Evolutionary conservation across 2,113 vertebrate genomes (phyloP).

Genomic region (Rhineura floridana): DNA sequence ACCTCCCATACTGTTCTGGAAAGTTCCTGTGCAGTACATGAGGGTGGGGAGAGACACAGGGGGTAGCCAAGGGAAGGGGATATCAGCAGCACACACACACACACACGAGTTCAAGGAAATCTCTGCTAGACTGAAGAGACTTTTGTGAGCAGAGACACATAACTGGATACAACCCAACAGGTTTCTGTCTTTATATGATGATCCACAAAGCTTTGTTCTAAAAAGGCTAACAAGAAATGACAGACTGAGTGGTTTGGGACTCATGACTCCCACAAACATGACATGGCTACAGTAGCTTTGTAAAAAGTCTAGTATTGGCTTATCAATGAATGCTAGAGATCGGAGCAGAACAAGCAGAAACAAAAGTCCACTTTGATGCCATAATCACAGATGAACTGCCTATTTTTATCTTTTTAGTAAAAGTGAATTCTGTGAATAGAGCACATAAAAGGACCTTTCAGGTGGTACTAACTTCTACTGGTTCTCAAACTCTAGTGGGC

Average conservation of each 20-base stretch:
- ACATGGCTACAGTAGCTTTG: neutral
- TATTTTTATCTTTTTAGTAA: neutral
- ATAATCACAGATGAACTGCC: neutral
- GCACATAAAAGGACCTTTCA: constrained; percentile 1
- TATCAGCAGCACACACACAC: no score
- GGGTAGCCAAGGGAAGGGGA: neutral
- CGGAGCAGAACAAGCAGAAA: neutral
- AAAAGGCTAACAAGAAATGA: neutral
- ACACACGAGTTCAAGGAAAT: neutral
- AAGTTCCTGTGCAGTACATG: neutral
- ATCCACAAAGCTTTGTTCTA: neutral
- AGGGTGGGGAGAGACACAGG: neutral
- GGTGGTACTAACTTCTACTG: neutral
- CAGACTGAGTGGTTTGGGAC: neutral
- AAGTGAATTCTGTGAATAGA: constrained; percentile 12
- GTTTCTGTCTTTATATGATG: neutral
- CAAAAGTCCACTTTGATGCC: neutral
- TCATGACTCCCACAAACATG: neutral
- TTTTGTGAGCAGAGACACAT: neutral
- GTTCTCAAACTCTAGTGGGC: neutral
- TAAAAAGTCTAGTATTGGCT: neutral
- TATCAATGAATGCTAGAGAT: fast-evolving
- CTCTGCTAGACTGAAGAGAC: neutral
- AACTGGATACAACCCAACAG: neutral
- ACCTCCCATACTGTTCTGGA: neutral